Conservation (phyloP, 1,140 invertebrate species). For the Aphidius gifuensis region DNA sequence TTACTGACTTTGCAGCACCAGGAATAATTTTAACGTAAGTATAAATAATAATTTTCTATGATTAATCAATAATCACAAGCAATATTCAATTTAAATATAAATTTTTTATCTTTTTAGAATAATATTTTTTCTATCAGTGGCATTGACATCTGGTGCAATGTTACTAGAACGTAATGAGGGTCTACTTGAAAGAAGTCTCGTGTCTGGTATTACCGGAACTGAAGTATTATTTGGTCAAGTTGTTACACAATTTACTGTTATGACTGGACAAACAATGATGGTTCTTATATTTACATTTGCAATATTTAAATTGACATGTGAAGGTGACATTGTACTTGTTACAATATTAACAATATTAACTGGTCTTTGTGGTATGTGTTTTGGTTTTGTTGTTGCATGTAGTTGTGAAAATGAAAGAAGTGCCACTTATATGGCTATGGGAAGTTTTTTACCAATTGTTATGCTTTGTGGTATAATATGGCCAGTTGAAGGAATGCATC, state of each 20-base stretch:
- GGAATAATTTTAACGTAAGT: constrained; percentile 87
- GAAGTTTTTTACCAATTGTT: constrained; percentile 89
- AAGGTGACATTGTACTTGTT: constrained; percentile 75
- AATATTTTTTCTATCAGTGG: constrained; percentile 91
- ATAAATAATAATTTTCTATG: constrained; percentile 14
- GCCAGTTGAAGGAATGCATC: constrained; percentile 83
- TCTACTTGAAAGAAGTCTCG: constrained; percentile 81
- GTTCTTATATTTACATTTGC: constrained; percentile 80
- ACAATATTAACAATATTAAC: constrained; percentile 74
- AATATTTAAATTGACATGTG: constrained; percentile 77
- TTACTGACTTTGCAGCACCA: constrained; percentile 92
- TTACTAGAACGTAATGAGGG: constrained; percentile 88
- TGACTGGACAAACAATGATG: constrained; percentile 79
- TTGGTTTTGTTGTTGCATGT: constrained; percentile 87
- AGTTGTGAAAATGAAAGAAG: constrained; percentile 85
- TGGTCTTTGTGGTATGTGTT: constrained; percentile 91
- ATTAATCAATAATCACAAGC: neutral
- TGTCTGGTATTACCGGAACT: constrained; percentile 65
- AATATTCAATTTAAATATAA: too few relatives aligned
- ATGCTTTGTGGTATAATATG: constrained; percentile 85
- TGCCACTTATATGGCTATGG: constrained; percentile 88
- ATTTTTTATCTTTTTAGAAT: constrained; percentile 63
- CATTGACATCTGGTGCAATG: constrained; percentile 86
- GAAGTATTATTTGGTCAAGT: constrained; percentile 84
- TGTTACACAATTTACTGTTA: constrained; percentile 82